A percentile compares a stretch with the other conserved stretches of the same genome.
Evolutionary conservation across 1,140 invertebrate species (phyloP).

Genomic region (Drosophila tsacasi): DNA sequence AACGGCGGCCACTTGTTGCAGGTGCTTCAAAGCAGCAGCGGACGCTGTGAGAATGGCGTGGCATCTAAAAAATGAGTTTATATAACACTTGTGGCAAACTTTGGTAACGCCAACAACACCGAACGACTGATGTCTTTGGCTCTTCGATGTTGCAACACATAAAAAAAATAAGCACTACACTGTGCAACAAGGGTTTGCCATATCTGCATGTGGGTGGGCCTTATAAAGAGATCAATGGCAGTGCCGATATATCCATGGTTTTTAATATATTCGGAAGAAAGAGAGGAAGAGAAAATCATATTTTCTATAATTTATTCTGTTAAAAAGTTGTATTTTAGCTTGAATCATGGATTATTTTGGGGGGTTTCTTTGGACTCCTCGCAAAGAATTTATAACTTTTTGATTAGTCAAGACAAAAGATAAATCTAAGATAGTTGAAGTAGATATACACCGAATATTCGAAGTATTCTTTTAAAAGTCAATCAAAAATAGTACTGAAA

Average conservation of each 20-base stretch:
- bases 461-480: too few relatives aligned
- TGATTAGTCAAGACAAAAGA: neutral
- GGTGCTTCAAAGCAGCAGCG: constrained; percentile 40
- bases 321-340: neutral
- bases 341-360: neutral
- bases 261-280: neutral
- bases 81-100: constrained; percentile 71
- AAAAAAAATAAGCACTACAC: constrained; percentile 48
- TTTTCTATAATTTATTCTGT: neutral
- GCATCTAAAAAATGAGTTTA: constrained; percentile 78
- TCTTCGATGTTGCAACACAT: constrained; percentile 57
- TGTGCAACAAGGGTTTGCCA: constrained; percentile 25
- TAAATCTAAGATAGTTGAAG: too few relatives aligned
- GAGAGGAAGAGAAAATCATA: too few relatives aligned
- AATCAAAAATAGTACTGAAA: too few relatives aligned
- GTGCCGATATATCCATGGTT: neutral
- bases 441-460: neutral
- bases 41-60: constrained; percentile 75
- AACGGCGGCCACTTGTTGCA: constrained; percentile 26
- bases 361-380: too few relatives aligned
- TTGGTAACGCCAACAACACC: constrained; percentile 53
- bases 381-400: neutral
- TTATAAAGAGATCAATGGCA: constrained; percentile 21
- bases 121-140: constrained; percentile 22
- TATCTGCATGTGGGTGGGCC: neutral